These are phyloP conservation scores for Scaptomyza pallida DNA, from an alignment of 1,140 invertebrate genomes.

Conservation along the genomic window DNA sequence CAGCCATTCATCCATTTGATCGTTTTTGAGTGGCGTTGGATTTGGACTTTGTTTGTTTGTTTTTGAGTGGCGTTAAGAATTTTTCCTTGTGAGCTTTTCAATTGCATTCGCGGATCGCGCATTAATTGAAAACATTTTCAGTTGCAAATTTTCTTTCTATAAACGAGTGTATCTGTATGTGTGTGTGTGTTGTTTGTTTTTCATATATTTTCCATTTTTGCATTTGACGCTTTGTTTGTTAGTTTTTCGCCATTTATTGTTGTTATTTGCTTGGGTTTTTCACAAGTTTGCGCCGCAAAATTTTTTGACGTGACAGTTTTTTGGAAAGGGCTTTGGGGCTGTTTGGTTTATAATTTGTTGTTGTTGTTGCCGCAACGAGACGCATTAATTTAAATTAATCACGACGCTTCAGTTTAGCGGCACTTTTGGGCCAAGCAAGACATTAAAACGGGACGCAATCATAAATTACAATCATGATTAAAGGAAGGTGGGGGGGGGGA, in stretches of 20 bases:
- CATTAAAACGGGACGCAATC: slow-evolving; percentile 31
- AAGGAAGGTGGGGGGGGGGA: neutral
- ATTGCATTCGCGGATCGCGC: slow-evolving; percentile 46
- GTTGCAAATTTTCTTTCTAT: slow-evolving; percentile 6
- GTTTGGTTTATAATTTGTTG: neutral
- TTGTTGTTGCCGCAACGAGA: slow-evolving; percentile 12
- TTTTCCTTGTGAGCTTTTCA: slow-evolving; percentile 53
- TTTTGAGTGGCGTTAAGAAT: slow-evolving; percentile 44
- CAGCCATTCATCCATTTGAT: neutral
- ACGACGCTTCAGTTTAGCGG: slow-evolving; percentile 32
- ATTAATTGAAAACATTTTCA: slow-evolving; percentile 60
- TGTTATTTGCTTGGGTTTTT: slow-evolving; percentile 47
- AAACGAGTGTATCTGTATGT: neutral
- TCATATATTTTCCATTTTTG: slow-evolving; percentile 45
- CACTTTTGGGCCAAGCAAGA: slow-evolving; percentile 21
- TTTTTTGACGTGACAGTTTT: slow-evolving; percentile 17
- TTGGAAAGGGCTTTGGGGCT: slow-evolving; percentile 9
- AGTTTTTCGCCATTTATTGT: slow-evolving; percentile 6
- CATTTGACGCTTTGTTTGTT: slow-evolving; percentile 67
- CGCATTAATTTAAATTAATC: slow-evolving; percentile 63
- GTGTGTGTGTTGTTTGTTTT: slow-evolving; percentile 30
- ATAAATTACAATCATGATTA: slow-evolving; percentile 36
- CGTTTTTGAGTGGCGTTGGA: neutral
- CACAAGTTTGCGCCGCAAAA: slow-evolving; percentile 43
- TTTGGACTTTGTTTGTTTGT: slow-evolving; percentile 37